Conservation (phyloP, 2,888 invertebrate species). For the Mycogona germanica region DNA sequence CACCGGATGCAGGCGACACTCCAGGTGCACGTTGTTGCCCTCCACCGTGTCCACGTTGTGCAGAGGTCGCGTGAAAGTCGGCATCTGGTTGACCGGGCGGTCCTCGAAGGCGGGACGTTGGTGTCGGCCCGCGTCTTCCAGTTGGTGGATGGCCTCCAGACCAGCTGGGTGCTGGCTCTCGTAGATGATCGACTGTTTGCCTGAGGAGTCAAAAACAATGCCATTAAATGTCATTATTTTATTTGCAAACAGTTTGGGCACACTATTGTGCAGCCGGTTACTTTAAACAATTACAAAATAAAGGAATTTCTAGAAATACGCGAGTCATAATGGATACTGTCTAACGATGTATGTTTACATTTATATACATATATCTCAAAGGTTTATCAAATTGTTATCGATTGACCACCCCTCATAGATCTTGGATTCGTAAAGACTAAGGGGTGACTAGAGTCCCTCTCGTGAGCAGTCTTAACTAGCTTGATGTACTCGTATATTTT, state of each 20-base stretch:
- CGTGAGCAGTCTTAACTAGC: too few relatives aligned
- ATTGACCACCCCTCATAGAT: too few relatives aligned
- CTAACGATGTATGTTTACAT: too few relatives aligned
- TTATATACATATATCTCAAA: too few relatives aligned
- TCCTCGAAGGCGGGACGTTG: conserved; percentile 59
- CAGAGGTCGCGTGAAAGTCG: conserved; percentile 72
- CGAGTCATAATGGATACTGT: too few relatives aligned
- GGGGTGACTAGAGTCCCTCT: too few relatives aligned
- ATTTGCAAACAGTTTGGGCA: neutral
- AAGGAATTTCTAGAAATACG: too few relatives aligned
- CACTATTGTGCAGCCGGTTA: neutral
- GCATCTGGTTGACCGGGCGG: conserved; percentile 68
- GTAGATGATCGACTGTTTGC: conserved; percentile 45
- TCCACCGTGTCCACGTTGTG: conserved; percentile 84
- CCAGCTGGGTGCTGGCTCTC: conserved; percentile 88
- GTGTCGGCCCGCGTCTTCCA: conserved; percentile 47
- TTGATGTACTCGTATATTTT: too few relatives aligned
- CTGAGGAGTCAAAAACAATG: conserved; percentile 13
- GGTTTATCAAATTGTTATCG: too few relatives aligned
- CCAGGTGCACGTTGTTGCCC: conserved; percentile 81
- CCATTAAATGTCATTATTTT: neutral
- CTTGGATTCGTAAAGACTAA: too few relatives aligned
- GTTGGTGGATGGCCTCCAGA: conserved; percentile 68
- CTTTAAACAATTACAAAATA: neutral
- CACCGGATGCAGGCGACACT: conserved; percentile 79